Conservation (phyloP, 2,113 vertebrate genomes). For the Bos javanicus region DNA sequence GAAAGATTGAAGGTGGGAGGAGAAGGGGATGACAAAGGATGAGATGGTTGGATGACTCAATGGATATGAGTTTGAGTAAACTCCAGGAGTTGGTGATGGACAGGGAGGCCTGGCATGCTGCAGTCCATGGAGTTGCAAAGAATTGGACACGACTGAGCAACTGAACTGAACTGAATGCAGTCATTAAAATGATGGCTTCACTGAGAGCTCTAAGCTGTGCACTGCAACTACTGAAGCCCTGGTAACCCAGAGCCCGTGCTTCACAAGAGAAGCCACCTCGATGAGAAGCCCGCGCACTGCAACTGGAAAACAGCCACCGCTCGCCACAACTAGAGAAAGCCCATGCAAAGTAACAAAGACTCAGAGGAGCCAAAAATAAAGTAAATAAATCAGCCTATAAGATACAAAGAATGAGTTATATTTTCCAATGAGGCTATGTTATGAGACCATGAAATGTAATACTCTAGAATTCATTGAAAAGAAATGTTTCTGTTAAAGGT, state of each 20-base stretch:
- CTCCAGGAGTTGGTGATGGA: background rate
- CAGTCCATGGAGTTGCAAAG: background rate
- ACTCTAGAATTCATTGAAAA: background rate
- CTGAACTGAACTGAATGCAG: background rate
- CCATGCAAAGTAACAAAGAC: background rate
- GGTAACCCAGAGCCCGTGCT: background rate
- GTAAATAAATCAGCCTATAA: background rate
- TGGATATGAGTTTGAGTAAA: background rate
- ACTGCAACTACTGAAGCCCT: background rate
- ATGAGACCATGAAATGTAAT: background rate
- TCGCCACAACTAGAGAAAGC: background rate
- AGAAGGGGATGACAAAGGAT: background rate
- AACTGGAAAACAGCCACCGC: background rate
- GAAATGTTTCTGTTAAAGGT: background rate
- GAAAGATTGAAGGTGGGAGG: background rate
- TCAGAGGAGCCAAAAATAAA: background rate
- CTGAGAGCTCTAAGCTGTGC: background rate
- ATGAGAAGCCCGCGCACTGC: rapidly evolving
- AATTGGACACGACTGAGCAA: background rate
- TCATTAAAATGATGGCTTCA: background rate
- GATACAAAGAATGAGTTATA: background rate
- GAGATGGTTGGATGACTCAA: background rate
- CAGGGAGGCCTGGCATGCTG: background rate
- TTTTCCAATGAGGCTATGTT: background rate
- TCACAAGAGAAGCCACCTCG: background rate